A percentile compares a stretch with the other conserved stretches of the same genome.
Evolutionary conservation across 37 sponge, comb jelly and placozoan species (phyloP).

Genomic region (Ianthella basta): DNA sequence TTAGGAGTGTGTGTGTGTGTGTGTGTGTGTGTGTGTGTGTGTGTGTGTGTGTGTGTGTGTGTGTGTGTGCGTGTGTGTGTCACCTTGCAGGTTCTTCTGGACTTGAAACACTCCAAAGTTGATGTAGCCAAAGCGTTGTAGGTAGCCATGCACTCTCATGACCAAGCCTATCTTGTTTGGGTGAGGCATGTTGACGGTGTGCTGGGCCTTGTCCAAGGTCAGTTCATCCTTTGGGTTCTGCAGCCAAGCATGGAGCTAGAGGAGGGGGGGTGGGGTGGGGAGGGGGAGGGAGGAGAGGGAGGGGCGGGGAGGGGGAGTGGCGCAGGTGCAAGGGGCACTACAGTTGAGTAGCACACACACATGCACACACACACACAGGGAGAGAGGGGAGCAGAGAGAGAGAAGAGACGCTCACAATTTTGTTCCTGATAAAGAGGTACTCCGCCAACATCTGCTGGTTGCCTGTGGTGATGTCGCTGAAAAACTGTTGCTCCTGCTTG

Average conservation of each 20-base stretch:
- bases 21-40: too few relatives aligned
- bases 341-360: too few relatives aligned
- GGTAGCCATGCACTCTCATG: conserved; percentile 83
- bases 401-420: conserved; percentile 77
- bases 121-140: conserved; percentile 92
- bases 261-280: not conserved
- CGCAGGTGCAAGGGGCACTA: too few relatives aligned
- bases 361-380: too few relatives aligned
- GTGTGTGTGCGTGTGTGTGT: too few relatives aligned
- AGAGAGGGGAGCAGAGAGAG: too few relatives aligned
- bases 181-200: conserved; percentile 69
- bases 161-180: conserved; percentile 64
- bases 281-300: not conserved
- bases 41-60: too few relatives aligned
- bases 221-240: conserved; percentile 80
- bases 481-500: conserved; percentile 85
- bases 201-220: conserved; percentile 81
- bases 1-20: too few relatives aligned
- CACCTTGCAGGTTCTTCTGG: conserved; percentile 75
- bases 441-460: conserved; percentile 67
- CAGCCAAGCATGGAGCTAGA: conserved; percentile 81
- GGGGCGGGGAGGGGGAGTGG: too few relatives aligned
- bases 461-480: conserved; percentile 80
- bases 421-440: conserved; percentile 93
- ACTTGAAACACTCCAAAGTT: conserved; percentile 90